These are phyloP conservation scores for Allygus modestus DNA, from an alignment of 2,888 invertebrate species.

Conservation along the genomic window DNA sequence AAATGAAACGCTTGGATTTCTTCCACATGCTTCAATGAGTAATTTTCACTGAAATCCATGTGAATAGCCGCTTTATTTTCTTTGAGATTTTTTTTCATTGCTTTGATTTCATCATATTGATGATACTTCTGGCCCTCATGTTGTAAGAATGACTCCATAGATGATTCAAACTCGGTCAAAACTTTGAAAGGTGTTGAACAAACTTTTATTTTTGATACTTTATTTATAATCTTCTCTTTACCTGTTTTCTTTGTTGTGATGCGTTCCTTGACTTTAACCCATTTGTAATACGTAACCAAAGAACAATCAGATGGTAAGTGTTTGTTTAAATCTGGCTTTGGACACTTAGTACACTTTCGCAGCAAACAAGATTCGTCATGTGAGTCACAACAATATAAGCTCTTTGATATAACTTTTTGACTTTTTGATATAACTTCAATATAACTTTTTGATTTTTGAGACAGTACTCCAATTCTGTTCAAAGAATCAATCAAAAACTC, in stretches of 20 bases:
- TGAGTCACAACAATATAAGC: conserved; percentile 9
- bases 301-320: no score
- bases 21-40: neutral
- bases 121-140: conserved; percentile 21
- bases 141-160: neutral
- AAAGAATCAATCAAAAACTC: conserved; percentile 21
- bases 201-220: no score
- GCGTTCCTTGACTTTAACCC: no score
- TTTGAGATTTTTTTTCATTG: neutral
- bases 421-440: no score
- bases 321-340: neutral
- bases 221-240: no score
- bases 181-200: conserved; percentile 4
- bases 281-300: no score
- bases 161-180: conserved; percentile 1
- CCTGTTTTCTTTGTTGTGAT: no score
- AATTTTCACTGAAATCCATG: conserved; percentile 46
- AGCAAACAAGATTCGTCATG: no score
- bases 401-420: no score
- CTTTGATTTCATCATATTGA: conserved; percentile 16
- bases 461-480: conserved; percentile 20
- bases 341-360: neutral
- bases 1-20: conserved; percentile 42
- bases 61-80: conserved; percentile 16
- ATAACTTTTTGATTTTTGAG: no score